Evolutionary conservation across 2,797 vertebrate genomes (phyloP).

Genomic region (Syngnathus rostellatus): DNA sequence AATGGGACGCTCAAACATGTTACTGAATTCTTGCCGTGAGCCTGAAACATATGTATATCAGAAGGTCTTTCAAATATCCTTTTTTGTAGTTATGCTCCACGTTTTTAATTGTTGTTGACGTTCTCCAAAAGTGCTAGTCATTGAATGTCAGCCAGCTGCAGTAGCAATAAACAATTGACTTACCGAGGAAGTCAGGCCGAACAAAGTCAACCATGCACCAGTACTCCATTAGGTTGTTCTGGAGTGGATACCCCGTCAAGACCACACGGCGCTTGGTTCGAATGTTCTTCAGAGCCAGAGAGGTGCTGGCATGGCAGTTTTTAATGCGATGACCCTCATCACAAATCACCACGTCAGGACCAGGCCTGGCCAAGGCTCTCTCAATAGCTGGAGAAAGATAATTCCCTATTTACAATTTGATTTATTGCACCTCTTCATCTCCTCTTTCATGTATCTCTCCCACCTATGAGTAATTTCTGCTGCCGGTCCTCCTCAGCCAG

Average conservation of each 20-base stretch:
- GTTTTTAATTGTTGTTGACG: too few relatives aligned
- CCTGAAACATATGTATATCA: conserved; percentile 52
- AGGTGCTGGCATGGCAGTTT: conserved; percentile 97
- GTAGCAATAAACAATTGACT: neutral
- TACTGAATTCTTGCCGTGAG: conserved; percentile 94
- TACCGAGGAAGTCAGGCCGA: conserved; percentile 89
- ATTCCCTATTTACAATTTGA: neutral
- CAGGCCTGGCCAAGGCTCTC: conserved; percentile 84
- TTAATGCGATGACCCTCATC: conserved; percentile 98
- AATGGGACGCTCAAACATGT: conserved; percentile 98
- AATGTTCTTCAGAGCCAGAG: conserved; percentile 93
- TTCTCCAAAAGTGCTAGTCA: too few relatives aligned
- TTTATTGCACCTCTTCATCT: neutral
- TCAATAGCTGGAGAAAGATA: conserved; percentile 75
- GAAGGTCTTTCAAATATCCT: too few relatives aligned
- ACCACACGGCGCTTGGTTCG: conserved; percentile 84
- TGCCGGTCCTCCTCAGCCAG: conserved; percentile 92
- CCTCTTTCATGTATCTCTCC: too few relatives aligned
- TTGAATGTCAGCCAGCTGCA: neutral
- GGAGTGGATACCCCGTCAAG: conserved; percentile 89
- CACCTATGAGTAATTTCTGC: conserved; percentile 92
- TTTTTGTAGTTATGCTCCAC: too few relatives aligned
- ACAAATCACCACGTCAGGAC: conserved; percentile 93
- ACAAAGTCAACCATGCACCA: conserved; percentile 99
- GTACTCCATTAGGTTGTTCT: conserved; percentile 97